Evolutionary conservation across 2,888 invertebrate genomes (phyloP), one percentile per base, ranked within the genome.

Genomic region (Cantharis lateralis): DNA sequence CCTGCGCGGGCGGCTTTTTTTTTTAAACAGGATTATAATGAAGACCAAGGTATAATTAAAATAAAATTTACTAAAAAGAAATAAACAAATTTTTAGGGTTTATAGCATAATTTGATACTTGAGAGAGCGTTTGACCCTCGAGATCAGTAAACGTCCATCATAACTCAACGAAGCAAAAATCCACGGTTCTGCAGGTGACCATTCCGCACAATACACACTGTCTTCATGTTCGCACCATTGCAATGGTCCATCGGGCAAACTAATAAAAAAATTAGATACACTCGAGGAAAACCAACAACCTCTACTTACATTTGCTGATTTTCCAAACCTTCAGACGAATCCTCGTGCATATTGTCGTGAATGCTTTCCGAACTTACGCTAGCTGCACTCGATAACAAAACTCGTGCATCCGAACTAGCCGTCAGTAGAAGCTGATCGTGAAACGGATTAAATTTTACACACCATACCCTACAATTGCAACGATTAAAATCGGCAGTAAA

Each of bases 171-270:
- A 98, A n/a, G 99, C 99, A 90, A 98, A 99, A 76, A 97, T 94
- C 99, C 99, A 99, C 13, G 99, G 98, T 89, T 99, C 99, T 20
- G 96, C 96, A 18, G 95, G 93, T 79, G 98, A 98, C 99, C 99
- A 99, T 88, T 98, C 98, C 0, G 95, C 96, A 84, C 96, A 95
- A 89, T 98, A 99, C 15, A 99, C 98, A 7, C 97, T 97, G 88
- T 99, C 99, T 87, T 99, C 99, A 86, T 99, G 98, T 86, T 99
- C 98, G 86, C 97, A 98, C 77, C 94, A 95, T 72, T 95, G 95
- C 4, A 99, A 90, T 0, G 98, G 93, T 1, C 97, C 97, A 89
- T 99, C 98, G 80, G 94, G 92, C 24, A 94, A 86, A 74, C 93
- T 94, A 84, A 70, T 83, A 82, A 77, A 71, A 63, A 15, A 48